Evolutionary conservation across 2,113 vertebrate genomes (phyloP).

Genomic region (Mellivora capensis): DNA sequence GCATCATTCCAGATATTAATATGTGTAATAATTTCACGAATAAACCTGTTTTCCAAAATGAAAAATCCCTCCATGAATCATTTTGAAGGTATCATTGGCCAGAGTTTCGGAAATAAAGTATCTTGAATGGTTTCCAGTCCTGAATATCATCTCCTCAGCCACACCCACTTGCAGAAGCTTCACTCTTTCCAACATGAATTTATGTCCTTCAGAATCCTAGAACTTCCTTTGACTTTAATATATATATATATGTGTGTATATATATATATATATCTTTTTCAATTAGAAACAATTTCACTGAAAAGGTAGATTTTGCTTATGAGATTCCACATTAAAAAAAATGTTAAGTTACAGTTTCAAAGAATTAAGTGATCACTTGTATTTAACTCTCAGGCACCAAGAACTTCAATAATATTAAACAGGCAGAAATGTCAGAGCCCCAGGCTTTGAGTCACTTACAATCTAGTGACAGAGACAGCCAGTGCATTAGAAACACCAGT

Average conservation of each 20-base stretch:
- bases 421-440: background rate
- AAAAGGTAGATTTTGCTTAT: background rate
- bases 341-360: background rate
- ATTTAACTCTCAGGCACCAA: background rate
- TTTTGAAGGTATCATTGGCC: slow-evolving; percentile 31
- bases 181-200: background rate
- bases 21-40: slow-evolving; percentile 61
- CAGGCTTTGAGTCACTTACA: background rate
- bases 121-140: background rate
- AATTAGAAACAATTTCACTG: background rate
- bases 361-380: background rate
- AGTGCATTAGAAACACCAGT: background rate
- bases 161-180: background rate
- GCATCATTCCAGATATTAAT: slow-evolving; percentile 52
- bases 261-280: background rate
- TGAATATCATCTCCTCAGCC: background rate
- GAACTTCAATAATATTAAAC: background rate
- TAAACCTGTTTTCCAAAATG: slow-evolving; percentile 60
- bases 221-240: background rate
- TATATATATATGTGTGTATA: background rate
- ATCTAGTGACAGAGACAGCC: background rate
- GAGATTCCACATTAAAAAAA: background rate
- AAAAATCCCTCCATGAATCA: slow-evolving; percentile 47
- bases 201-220: background rate
- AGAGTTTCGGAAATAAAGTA: background rate